Evolutionary conservation across 2,888 invertebrate genomes (phyloP), one percentile per base, ranked within the genome.

Genomic region (Clunio marinus): DNA sequence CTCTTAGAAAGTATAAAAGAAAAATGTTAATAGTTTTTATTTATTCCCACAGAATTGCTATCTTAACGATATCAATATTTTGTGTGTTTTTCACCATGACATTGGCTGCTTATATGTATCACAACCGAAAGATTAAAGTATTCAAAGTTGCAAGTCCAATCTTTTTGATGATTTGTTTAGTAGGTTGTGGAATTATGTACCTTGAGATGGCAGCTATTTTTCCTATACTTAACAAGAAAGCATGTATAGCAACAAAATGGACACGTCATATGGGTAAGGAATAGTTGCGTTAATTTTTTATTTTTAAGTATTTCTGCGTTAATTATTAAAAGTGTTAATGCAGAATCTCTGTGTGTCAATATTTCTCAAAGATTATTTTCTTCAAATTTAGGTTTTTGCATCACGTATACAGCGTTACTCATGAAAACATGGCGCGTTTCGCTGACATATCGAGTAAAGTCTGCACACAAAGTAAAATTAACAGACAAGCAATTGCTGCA

Each of bases 371-470:
- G n/a, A n/a, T n/a, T n/a, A n/a, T n/a, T n/a, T n/a, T n/a, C n/a
- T n/a, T n/a, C n/a, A n/a, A n/a, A n/a, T n/a, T n/a, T n/a, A 65
- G 63, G 63, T 1, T 96, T 96, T 77, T 92, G 92, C 75, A 86
- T 96, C 70, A 93, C 95, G 1, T 96, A 95, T 76, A 94, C 94
- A 8, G 93, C 95, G 7, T 81, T 96, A 51, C 82, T 96, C 2
- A 90, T 96, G 88, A 96, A 96, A 80, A 95, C 95, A 10, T 95
- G 95, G 95, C 86, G 94, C 75, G 93, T 96, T 62, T 93, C 94
- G 1, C 80, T 94, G 71, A 95, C 95, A 60, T 94, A 94, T 81
- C 86, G 94, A 27, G 94, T 95, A 0, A 95, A 95, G 77, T 93
- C 93, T 32, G 93, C 94, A 0, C 93, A 94, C 77, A 93, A 93